Evolutionary conservation across 2,888 invertebrate genomes (phyloP).

Genomic region (Tachina grossa): DNA sequence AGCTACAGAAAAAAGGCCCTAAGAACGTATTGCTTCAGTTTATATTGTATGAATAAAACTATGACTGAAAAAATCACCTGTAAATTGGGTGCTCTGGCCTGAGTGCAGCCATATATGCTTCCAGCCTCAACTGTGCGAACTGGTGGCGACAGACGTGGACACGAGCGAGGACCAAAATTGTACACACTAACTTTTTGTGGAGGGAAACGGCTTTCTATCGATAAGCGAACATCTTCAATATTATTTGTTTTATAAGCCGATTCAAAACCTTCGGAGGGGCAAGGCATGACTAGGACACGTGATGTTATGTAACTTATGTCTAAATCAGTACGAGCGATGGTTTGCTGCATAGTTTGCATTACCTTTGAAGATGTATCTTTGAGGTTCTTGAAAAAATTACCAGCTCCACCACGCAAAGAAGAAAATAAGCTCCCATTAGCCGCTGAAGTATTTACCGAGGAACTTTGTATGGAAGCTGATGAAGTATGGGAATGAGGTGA

Average conservation of each 20-base stretch:
- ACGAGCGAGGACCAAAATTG: slow-evolving; percentile 86
- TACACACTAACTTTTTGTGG: slow-evolving; percentile 91
- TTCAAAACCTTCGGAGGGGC: slow-evolving; percentile 96
- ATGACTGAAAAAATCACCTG: slow-evolving; percentile 80
- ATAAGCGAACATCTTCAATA: slow-evolving; percentile 93
- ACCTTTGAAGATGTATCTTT: slow-evolving; percentile 98
- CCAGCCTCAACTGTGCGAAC: slow-evolving; percentile 86
- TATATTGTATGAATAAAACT: slow-evolving; percentile 6
- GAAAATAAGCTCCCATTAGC: slow-evolving; percentile 88
- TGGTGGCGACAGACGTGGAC: slow-evolving; percentile 84
- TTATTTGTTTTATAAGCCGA: slow-evolving; percentile 96
- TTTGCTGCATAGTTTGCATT: slow-evolving; percentile 97
- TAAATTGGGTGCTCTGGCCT: slow-evolving; percentile 89
- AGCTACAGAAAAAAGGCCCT: slow-evolving; percentile 90
- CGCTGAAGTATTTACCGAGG: slow-evolving; percentile 66
- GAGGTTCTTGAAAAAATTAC: slow-evolving; percentile 95
- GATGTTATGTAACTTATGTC: slow-evolving; percentile 97
- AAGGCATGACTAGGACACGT: slow-evolving; percentile 96
- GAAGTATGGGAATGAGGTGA: slow-evolving; percentile 62
- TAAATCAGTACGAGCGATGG: slow-evolving; percentile 93
- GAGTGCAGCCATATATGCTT: slow-evolving; percentile 87
- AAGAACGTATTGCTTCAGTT: slow-evolving; percentile 1
- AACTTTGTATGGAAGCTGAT: slow-evolving; percentile 63
- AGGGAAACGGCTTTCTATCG: slow-evolving; percentile 90
- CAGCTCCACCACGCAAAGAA: slow-evolving; percentile 95